Evolutionary conservation across 2,113 vertebrate species (phyloP).

Genomic region (Ictalurus furcatus): DNA sequence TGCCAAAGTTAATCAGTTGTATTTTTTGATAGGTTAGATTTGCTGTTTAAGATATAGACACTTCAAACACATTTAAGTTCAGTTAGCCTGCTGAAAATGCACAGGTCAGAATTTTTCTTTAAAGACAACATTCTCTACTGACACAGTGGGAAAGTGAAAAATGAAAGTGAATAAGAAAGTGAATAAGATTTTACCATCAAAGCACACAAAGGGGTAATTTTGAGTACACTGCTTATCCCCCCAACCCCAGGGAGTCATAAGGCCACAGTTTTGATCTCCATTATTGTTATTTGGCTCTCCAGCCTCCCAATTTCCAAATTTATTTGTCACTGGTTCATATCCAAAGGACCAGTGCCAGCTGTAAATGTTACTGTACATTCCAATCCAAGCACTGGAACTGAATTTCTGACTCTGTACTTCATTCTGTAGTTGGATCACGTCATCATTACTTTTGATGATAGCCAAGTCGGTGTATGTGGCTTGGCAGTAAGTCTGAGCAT

Average conservation of each 20-base stretch:
- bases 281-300: constrained; percentile 11
- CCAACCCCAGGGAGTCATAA: background rate
- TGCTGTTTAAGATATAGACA: no score
- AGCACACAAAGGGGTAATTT: background rate
- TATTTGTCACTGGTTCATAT: background rate
- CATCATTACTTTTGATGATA: background rate
- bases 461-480: background rate
- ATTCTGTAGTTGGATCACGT: background rate
- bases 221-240: fast-evolving
- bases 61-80: no score
- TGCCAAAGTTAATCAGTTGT: no score
- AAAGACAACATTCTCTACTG: background rate
- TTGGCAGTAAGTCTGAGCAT: constrained; percentile 32
- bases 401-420: background rate
- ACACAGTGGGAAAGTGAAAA: background rate
- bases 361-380: background rate
- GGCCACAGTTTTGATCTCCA: background rate
- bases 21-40: no score
- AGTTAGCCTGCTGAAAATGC: no score
- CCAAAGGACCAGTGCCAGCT: constrained; percentile 6
- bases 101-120: no score
- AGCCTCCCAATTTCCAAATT: fast-evolving
- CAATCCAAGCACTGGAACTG: background rate
- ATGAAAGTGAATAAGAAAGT: no score
- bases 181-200: constrained; percentile 10